Evolutionary conservation across 2,113 vertebrate species (phyloP).

Genomic region (Phalacrocorax pelagicus): DNA sequence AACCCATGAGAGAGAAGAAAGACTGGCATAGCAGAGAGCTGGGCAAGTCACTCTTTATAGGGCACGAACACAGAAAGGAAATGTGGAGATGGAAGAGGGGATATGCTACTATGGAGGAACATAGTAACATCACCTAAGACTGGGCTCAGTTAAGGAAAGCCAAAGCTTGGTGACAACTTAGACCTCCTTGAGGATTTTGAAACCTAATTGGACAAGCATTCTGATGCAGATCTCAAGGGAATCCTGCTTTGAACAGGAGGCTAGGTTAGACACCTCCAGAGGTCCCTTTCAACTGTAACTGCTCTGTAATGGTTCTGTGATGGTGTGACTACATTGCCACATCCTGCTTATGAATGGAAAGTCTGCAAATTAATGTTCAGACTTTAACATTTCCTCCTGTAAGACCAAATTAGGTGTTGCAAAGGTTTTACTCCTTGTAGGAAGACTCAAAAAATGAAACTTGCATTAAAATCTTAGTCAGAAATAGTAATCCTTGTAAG

Average conservation of each 20-base stretch:
- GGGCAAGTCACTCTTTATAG: background rate
- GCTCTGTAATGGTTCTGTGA: background rate
- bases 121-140: background rate
- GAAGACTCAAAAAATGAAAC: background rate
- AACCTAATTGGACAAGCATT: background rate
- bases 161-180: background rate
- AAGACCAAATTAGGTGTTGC: background rate
- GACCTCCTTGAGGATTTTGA: background rate
- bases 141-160: background rate
- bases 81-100: background rate
- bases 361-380: background rate
- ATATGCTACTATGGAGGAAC: background rate
- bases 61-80: background rate
- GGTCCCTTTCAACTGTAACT: background rate
- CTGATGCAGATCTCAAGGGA: background rate
- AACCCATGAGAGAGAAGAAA: background rate
- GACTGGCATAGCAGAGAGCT: background rate
- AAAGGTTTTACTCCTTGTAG: background rate
- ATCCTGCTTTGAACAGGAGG: background rate
- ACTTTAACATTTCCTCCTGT: background rate
- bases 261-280: background rate
- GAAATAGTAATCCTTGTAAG: background rate
- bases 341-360: background rate
- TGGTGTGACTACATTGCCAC: background rate
- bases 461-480: background rate